Evolutionary conservation across 1,140 invertebrate genomes (phyloP).

Genomic region (Berghia stephanieae): DNA sequence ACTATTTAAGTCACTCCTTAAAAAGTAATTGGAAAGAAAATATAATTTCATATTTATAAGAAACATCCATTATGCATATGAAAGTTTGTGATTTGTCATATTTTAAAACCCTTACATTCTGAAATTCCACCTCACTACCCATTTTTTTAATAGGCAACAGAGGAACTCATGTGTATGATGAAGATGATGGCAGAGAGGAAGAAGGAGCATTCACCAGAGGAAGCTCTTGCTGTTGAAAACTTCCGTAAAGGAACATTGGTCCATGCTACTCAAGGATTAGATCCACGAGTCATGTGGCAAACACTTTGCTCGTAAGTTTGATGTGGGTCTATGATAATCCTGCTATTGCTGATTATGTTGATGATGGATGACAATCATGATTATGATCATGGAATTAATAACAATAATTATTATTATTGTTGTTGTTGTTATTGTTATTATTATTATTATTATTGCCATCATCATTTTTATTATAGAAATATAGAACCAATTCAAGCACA

Average conservation of each 20-base stretch:
- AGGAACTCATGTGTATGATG: constrained; percentile 90
- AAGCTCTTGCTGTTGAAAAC: constrained; percentile 81
- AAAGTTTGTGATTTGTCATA: too few relatives aligned
- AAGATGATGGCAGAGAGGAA: constrained; percentile 81
- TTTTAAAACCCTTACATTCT: too few relatives aligned
- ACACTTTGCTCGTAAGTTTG: constrained; percentile 80
- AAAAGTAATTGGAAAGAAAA: too few relatives aligned
- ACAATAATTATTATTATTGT: not conserved
- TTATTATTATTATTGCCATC: too few relatives aligned
- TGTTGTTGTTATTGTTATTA: too few relatives aligned
- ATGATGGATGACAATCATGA: not conserved
- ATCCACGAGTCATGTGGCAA: constrained; percentile 86
- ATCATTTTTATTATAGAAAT: too few relatives aligned
- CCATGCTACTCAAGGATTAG: constrained; percentile 81
- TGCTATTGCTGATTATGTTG: not conserved
- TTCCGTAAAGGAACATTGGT: constrained; percentile 85
- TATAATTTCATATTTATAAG: too few relatives aligned
- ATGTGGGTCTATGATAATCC: not conserved
- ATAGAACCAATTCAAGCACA: too few relatives aligned
- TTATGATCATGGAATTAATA: not conserved
- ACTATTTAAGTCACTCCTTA: too few relatives aligned
- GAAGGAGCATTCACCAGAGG: constrained; percentile 80
- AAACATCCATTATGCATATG: too few relatives aligned
- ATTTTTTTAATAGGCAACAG: constrained; percentile 76
- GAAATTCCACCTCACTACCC: not conserved